Evolutionary conservation across 2,797 vertebrate genomes (phyloP), one percentile per base, ranked within the genome.

Genomic region (Semaprochilodus insignis): DNA sequence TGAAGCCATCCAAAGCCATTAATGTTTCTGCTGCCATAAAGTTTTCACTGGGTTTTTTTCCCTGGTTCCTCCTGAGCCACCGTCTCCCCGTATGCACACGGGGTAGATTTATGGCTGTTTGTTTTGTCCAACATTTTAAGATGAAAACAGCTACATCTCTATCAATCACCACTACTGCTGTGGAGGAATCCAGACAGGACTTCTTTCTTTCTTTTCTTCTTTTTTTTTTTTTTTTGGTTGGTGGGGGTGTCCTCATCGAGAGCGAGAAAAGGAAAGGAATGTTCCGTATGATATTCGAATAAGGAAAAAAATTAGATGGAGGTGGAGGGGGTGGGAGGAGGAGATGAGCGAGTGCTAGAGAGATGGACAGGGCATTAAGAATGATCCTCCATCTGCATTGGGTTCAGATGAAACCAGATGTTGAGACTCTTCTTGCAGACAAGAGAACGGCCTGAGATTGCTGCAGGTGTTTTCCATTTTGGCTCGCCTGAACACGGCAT

Each of bases 401-500:
- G 83, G 74, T 74, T 83, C 82, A 90, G 91, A 92, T 89, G 88
- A 92, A 94, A 94, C 88, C 92, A 95, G 92, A 94, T 93, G 91
- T 92, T 85, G 63, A 80, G 85, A 89, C 90, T 91, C 90, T 90
- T 85, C 88, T 91, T 91, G 84, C 87, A 93, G 90, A 93, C 52
- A 82, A n/a, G 83, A 89, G 80, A 88, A 90, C 91, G 90, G 91
- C 92, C 89, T 8, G 91, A 57, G 87, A 91, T 91, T 93, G 90
- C 88, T 90, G 90, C 94, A 95, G 92, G 91, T 95, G 94, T 90
- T 94, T 91, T 91, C 80, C 77, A 93, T 94, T 86, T 85, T 88
- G 51, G 81, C 60, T 78, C 60, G n/a, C 27, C 10, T 86, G 60
- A 81, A 81, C 78, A 65, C 72, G 74, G 59, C 73, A 36, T 85